Evolutionary conservation across 2,113 vertebrate genomes (phyloP), one percentile per base, ranked within the genome.

Genomic region (Lota lota): DNA sequence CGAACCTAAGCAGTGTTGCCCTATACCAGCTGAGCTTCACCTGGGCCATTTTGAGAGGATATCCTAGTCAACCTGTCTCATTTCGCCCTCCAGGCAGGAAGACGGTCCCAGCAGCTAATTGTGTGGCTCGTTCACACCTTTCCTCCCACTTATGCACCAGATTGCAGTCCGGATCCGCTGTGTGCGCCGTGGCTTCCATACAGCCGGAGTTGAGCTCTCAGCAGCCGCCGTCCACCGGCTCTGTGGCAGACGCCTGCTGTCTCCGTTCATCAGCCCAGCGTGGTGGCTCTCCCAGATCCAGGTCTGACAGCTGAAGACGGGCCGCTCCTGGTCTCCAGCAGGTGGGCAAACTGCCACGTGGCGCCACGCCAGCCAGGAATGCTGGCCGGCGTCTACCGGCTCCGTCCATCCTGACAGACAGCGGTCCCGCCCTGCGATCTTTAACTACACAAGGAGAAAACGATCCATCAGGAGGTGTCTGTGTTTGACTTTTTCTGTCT

Each of bases 171-270:
- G 11, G 50, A 1, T 51, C 50, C 50, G 17, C 50, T 0, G 28
- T 3, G 28, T 53, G 12, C 50, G 50, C 50, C 50, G 50, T 17
- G 50, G 11, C 80, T 75, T 82, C 76, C 28, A 70, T 73, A 61
- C 12, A 12, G 1, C 12, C 12, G 16, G 53, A 17, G 53, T 56
- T n/a, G 10, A 17, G 16, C 18, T n/a, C 18, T 56, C 53, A 56
- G 15, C 53, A n/a, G 53, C 53, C 5, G 53, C 51, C 51, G 28
- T 7, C 3, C 3, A 33, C 28, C 40, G 40, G 8, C 40, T 14
- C 40, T 10, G 40, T 11, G 12, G 40, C 40, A 47, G 40, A 47
- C 10, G 40, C 40, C 8, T 47, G 6, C 40, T 47, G 40, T 47
- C 40, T 47, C 40, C 12, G 40, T 47, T 47, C 40, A 14, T 47